Evolutionary conservation across 2,888 invertebrate species (phyloP).

Genomic region (Tenthredo notha): DNA sequence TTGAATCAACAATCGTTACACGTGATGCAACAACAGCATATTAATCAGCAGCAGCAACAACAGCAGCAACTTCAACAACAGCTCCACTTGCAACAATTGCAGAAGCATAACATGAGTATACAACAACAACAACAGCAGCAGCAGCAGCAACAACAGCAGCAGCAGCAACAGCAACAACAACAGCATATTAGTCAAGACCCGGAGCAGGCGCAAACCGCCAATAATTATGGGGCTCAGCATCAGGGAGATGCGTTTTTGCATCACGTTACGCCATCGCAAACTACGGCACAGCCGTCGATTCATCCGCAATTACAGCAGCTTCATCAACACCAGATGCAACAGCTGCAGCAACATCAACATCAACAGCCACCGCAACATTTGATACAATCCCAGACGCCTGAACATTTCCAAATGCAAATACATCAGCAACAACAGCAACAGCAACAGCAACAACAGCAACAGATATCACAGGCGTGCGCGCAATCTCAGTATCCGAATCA

Average conservation of each 20-base stretch:
- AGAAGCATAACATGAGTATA: constrained; percentile 64
- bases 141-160: constrained; percentile 60
- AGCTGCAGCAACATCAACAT: constrained; percentile 67
- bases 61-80: constrained; percentile 66
- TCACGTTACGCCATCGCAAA: constrained; percentile 69
- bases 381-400: constrained; percentile 56
- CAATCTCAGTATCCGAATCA: constrained; percentile 73
- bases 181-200: constrained; percentile 63
- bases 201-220: constrained; percentile 63
- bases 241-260: constrained; percentile 69
- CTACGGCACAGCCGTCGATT: constrained; percentile 66
- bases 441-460: constrained; percentile 68
- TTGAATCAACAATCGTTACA: constrained; percentile 70
- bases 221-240: constrained; percentile 67
- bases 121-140: constrained; percentile 64
- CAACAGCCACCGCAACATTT: constrained; percentile 65
- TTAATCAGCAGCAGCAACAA: constrained; percentile 71
- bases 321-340: constrained; percentile 70
- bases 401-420: constrained; percentile 68
- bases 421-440: constrained; percentile 77
- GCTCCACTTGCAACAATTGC: constrained; percentile 64
- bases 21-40: constrained; percentile 71
- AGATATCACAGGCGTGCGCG: constrained; percentile 74
- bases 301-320: constrained; percentile 72
- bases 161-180: constrained; percentile 61